Base-by-base conservation (phyloP, 2,888 invertebrate species). In the Ophioninae sp. region DNA sequence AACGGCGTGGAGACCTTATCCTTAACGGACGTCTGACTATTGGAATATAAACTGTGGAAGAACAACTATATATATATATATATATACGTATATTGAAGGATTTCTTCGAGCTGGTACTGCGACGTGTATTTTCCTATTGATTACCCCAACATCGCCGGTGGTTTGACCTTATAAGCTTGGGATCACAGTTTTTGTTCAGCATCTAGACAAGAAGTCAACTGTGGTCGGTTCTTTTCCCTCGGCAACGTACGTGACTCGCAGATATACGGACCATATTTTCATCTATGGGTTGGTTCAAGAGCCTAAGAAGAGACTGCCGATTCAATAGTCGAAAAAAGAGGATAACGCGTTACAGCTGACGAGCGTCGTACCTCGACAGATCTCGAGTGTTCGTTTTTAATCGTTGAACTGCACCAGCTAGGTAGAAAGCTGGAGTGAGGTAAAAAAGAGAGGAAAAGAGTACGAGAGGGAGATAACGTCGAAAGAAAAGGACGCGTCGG, bases 401-500 rank as follows among this genome's bases (percentile, higher is more conserved):
- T 56, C 30, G 9, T 58, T 30, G 73, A 68, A 39, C 20, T 20
- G 56, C 63, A 75, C 39, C 65, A 75, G 69, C 65, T 68, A 59
- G 20, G 17, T 56, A 56, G 30, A n/a, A 9, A n/a, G 51, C 13
- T 17, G 51, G 17, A 51, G 51, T 6, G 51, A 17, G 17, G 51
- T 13, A 51, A 17, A 51, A 51, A 51, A 44, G 23, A 44, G 68
- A 51, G 51, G 6, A 30, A 56, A n/a, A 71, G 6, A 71, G 64
- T 58, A 10, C 6, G 81, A 56, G 67, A 78, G 51, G 72, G 59
- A 61, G 41, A 71, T 41, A 71, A 41, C 76, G 69, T n/a, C 41
- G 75, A 51, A 75, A 75, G 51, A 72, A 39, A 72, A 13, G 65
- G 22, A 13, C 41, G 73, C 56, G 77, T 61, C 71, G 81, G 83